Conservation (phyloP, 2,113 vertebrate genomes). For the Microtus pennsylvanicus region DNA sequence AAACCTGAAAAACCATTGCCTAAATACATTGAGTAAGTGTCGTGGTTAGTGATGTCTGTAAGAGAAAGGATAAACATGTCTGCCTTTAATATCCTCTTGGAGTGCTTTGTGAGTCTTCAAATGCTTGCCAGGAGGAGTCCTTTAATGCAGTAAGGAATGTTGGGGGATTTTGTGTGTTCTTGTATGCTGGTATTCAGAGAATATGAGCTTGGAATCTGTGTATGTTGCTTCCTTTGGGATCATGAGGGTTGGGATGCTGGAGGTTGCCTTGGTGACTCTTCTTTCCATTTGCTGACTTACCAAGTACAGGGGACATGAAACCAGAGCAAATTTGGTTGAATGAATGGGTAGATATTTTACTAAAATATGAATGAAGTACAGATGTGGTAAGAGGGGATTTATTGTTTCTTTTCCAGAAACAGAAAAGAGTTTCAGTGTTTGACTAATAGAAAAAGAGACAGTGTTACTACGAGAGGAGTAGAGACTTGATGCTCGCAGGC, state of each 20-base stretch:
- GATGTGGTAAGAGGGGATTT: background rate
- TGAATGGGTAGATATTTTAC: background rate
- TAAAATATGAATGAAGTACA: constrained; percentile 28
- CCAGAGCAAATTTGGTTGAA: constrained; percentile 12
- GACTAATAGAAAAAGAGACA: background rate
- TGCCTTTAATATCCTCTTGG: background rate
- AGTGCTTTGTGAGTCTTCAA: background rate
- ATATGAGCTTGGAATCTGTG: background rate
- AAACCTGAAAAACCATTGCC: background rate
- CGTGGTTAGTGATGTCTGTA: background rate
- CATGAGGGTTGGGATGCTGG: background rate
- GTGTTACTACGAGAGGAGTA: background rate
- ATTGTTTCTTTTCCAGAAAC: constrained; percentile 48
- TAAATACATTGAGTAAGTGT: constrained; percentile 20
- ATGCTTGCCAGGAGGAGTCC: background rate
- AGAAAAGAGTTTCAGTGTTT: constrained; percentile 17
- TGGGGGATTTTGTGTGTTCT: background rate
- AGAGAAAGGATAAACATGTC: background rate
- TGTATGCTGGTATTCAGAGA: background rate
- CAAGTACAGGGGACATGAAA: background rate
- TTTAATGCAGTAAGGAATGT: background rate
- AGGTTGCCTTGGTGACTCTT: background rate
- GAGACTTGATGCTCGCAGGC: background rate
- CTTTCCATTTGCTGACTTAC: background rate
- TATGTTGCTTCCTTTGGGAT: background rate